Evolutionary conservation across 2,113 vertebrate species (phyloP).

Genomic region (Smithornis capensis): DNA sequence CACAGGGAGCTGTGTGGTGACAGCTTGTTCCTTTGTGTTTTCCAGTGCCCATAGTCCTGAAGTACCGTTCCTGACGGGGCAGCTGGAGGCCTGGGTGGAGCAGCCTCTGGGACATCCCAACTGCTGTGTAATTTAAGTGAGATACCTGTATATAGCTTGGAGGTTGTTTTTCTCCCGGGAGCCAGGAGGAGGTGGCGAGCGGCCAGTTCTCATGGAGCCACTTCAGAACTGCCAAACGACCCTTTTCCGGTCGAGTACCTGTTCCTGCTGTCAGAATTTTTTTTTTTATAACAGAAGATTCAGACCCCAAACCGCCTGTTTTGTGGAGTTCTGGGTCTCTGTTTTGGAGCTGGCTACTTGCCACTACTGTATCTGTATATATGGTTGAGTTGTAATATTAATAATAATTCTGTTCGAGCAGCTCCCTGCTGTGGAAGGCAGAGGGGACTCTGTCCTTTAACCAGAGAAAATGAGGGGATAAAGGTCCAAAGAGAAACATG

Average conservation of each 20-base stretch:
- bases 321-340: constrained; percentile 47
- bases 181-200: constrained; percentile 43
- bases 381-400: constrained; percentile 54
- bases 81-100: constrained; percentile 48
- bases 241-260: constrained; percentile 21
- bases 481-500: neutral
- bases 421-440: neutral
- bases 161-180: constrained; percentile 63
- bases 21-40: constrained; percentile 23
- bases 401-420: neutral
- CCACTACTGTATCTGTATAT: constrained; percentile 56
- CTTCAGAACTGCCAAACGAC: constrained; percentile 53
- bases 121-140: constrained; percentile 77
- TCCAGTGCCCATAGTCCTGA: constrained; percentile 79
- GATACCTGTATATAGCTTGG: constrained; percentile 73
- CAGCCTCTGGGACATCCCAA: constrained; percentile 62
- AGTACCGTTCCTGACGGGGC: constrained; percentile 74
- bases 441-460: neutral
- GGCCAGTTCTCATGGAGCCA: constrained; percentile 49
- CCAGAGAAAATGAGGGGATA: neutral
- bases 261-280: constrained; percentile 13
- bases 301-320: neutral
- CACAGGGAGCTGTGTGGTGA: neutral
- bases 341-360: constrained; percentile 68
- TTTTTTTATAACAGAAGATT: constrained; percentile 27